A percentile compares a stretch with the other conserved stretches of the same genome.
These are phyloP conservation scores for Trypoxylus dichotomus DNA, from an alignment of 1,140 invertebrate genomes.

Conservation along the genomic window DNA sequence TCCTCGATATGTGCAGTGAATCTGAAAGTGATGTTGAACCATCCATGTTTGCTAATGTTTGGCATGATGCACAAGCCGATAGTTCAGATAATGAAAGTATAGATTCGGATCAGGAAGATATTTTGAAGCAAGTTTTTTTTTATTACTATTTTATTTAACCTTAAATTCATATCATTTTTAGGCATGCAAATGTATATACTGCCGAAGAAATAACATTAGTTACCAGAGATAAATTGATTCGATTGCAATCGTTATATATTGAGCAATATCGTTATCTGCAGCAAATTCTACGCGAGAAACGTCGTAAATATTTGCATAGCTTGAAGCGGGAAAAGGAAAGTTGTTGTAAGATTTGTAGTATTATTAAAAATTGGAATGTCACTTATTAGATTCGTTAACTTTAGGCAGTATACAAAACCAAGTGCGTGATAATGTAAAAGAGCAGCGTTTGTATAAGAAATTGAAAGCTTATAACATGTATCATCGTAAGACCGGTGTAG, in stretches of 20 bases:
- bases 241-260: slow-evolving; percentile 81
- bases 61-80: slow-evolving; percentile 66
- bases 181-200: slow-evolving; percentile 84
- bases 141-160: neutral
- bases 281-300: slow-evolving; percentile 70
- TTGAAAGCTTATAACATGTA: slow-evolving; percentile 80
- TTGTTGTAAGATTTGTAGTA: slow-evolving; percentile 66
- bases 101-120: slow-evolving; percentile 76
- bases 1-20: slow-evolving; percentile 71
- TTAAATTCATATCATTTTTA: slow-evolving; percentile 53
- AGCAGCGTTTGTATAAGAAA: slow-evolving; percentile 76
- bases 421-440: slow-evolving; percentile 66
- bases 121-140: slow-evolving; percentile 65
- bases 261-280: slow-evolving; percentile 79
- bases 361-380: neutral
- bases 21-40: slow-evolving; percentile 73
- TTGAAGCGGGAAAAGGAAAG: slow-evolving; percentile 79
- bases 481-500: slow-evolving; percentile 72
- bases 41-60: slow-evolving; percentile 65
- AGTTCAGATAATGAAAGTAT: slow-evolving; percentile 77
- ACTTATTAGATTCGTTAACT: slow-evolving; percentile 34
- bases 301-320: slow-evolving; percentile 72
- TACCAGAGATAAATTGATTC: slow-evolving; percentile 73
- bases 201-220: slow-evolving; percentile 82
- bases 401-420: slow-evolving; percentile 75